A percentile compares a stretch with the other conserved stretches of the same genome.
Conservation (phyloP, 2,797 vertebrate species). For the Dallia pectoralis region DNA sequence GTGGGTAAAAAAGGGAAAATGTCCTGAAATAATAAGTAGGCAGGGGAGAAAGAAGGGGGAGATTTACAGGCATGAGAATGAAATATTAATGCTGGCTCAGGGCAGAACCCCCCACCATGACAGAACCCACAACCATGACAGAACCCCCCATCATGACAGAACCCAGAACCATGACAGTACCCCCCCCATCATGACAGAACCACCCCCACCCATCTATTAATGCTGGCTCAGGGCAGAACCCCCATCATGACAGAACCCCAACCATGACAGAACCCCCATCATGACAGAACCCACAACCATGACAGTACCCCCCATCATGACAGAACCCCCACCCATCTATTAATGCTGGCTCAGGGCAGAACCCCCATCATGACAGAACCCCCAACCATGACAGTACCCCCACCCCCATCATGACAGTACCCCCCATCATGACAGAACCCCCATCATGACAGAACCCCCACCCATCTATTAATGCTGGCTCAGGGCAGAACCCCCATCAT, state of each 20-base stretch:
- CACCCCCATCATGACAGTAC: slow-evolving; percentile 57
- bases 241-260: no score
- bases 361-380: slow-evolving; percentile 58
- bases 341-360: no score
- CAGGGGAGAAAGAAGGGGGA: slow-evolving; percentile 35
- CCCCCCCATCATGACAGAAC: slow-evolving; percentile 57
- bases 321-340: slow-evolving; percentile 48
- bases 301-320: slow-evolving; percentile 58
- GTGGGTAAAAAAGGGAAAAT: slow-evolving; percentile 19
- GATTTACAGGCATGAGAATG: slow-evolving; percentile 60
- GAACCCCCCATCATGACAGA: slow-evolving; percentile 55
- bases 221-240: slow-evolving; percentile 55
- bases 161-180: no score
- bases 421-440: slow-evolving; percentile 57
- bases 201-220: slow-evolving; percentile 54
- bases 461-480: no score
- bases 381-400: no score
- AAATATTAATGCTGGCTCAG: slow-evolving; percentile 71
- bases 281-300: slow-evolving; percentile 55
- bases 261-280: no score
- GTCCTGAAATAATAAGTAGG: slow-evolving; percentile 68
- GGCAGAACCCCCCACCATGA: slow-evolving; percentile 55
- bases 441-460: slow-evolving; percentile 52
- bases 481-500: slow-evolving; percentile 60
- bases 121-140: no score